Percentiles rank a stretch among this genome's conserved stretches.
These are phyloP conservation scores for Peucedramus taeniatus DNA, from an alignment of 2,113 vertebrate genomes.

Conservation along the genomic window DNA sequence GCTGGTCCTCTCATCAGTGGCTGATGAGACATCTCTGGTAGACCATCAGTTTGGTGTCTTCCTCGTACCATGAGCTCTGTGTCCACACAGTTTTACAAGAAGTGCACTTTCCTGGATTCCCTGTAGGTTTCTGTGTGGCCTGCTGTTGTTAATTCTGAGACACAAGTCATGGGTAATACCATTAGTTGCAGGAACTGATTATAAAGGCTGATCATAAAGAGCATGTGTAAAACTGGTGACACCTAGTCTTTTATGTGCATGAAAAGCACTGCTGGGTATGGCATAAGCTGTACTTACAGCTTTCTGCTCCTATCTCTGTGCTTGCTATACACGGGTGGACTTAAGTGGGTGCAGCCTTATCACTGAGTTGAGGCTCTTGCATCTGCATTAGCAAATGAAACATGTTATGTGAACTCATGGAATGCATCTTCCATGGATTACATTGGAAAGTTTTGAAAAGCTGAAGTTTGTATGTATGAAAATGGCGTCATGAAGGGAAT, in stretches of 20 bases:
- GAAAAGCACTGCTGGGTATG: background rate
- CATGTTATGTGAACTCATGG: accelerated
- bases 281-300: background rate
- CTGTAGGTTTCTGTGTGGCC: background rate
- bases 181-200: background rate
- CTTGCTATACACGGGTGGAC: background rate
- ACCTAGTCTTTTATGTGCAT: background rate
- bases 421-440: background rate
- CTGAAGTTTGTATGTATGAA: background rate
- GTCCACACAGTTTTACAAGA: background rate
- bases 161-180: background rate
- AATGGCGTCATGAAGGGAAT: background rate
- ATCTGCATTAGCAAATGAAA: background rate
- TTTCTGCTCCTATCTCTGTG: background rate
- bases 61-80: background rate
- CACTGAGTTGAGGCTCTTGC: background rate
- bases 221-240: background rate
- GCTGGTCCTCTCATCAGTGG: background rate
- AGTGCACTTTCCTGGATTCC: background rate
- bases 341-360: background rate
- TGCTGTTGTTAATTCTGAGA: background rate
- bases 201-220: background rate
- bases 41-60: background rate
- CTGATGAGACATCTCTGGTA: background rate
- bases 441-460: background rate